Evolutionary conservation across 2,113 vertebrate genomes (phyloP).

Genomic region (Elanoides forficatus): DNA sequence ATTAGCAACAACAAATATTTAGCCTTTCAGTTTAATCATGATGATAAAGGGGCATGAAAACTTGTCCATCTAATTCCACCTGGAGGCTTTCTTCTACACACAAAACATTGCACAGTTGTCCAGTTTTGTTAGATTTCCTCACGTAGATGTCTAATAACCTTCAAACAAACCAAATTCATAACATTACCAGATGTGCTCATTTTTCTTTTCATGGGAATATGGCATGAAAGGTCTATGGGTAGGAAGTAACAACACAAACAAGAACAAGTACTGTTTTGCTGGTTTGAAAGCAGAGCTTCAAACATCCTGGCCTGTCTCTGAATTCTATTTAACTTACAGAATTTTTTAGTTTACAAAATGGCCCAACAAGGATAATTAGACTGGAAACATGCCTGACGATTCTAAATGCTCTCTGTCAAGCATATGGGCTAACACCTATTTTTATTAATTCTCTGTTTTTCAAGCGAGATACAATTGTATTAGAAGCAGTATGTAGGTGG

Average conservation of each 20-base stretch:
- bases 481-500: not conserved
- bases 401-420: slow-evolving; percentile 8
- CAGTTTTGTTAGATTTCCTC: not conserved
- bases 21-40: not conserved
- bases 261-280: not conserved
- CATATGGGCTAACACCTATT: not conserved
- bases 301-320: not conserved
- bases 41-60: not conserved
- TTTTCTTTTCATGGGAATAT: not conserved
- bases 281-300: not conserved
- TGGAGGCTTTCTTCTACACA: not conserved
- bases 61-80: not conserved
- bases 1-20: not conserved
- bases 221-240: not conserved
- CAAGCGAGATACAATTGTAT: not conserved
- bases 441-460: slow-evolving; percentile 35
- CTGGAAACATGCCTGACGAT: not conserved
- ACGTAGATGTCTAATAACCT: not conserved
- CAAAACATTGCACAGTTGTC: not conserved
- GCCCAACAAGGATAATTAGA: not conserved
- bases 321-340: not conserved
- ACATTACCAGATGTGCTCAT: not conserved
- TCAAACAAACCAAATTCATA: not conserved
- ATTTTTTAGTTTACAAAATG: not conserved
- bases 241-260: not conserved